Percentiles rank a stretch among this genome's conserved stretches.
phyloP scores from a whole-genome alignment of 2,113 vertebrate species.

The Barbus barbus region DNA sequence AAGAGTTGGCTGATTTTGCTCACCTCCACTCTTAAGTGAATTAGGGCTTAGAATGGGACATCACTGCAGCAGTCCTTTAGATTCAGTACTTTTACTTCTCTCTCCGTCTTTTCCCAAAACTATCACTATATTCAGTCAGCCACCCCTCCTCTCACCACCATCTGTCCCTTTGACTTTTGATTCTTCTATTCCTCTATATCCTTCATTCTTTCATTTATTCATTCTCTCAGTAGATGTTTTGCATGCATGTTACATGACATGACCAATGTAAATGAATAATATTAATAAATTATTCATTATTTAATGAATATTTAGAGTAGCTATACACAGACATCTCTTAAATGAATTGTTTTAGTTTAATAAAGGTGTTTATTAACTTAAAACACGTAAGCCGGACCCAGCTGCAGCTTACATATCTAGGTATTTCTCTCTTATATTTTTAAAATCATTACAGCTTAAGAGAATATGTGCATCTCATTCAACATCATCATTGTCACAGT shows the following conservation, averaged over 20 bases:
- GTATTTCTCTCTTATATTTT: too few relatives aligned
- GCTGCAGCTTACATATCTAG: background rate
- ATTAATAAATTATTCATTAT: background rate
- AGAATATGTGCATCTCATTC: background rate
- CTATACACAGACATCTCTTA: background rate
- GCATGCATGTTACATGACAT: background rate
- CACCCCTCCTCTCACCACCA: conserved; percentile 53
- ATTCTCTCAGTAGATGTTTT: background rate
- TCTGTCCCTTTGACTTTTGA: conserved; percentile 27
- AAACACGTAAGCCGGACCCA: too few relatives aligned
- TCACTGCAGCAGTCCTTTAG: conserved; percentile 58
- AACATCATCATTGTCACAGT: background rate
- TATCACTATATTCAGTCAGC: conserved; percentile 29
- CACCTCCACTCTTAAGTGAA: conserved; percentile 16
- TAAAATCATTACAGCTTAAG: background rate
- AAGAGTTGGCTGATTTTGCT: conserved; percentile 30
- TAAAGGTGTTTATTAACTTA: too few relatives aligned
- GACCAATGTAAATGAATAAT: background rate
- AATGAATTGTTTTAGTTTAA: background rate
- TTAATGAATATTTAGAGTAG: background rate
- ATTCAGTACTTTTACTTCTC: conserved; percentile 44
- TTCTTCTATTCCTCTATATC: conserved; percentile 23
- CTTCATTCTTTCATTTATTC: conserved; percentile 34
- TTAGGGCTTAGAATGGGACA: conserved; percentile 60
- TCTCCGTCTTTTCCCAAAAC: conserved; percentile 16